These are phyloP conservation scores for Gymnothorax reevesii DNA, from an alignment of 2,797 vertebrate species.

Conservation along the genomic window DNA sequence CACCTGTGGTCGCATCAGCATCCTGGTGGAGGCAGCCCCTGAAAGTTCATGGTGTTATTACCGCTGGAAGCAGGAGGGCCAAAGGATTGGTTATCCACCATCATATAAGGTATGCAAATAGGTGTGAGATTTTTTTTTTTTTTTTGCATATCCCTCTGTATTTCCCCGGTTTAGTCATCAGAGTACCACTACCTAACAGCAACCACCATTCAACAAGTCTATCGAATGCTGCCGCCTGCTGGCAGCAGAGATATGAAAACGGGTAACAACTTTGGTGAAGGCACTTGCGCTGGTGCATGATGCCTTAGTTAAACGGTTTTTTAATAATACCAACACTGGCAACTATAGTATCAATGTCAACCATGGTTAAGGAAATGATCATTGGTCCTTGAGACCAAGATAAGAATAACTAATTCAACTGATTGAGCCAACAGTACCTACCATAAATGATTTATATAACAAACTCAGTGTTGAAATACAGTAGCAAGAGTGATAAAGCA, in stretches of 20 bases:
- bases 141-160: neutral
- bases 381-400: too few species aligned
- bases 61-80: neutral
- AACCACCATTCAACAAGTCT: neutral
- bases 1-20: neutral
- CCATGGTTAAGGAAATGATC: too few species aligned
- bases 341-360: too few species aligned
- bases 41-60: neutral
- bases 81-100: neutral
- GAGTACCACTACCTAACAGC: neutral
- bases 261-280: neutral
- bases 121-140: neutral
- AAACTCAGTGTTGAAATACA: too few species aligned
- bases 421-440: too few species aligned
- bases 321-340: neutral
- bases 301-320: neutral
- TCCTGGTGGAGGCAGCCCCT: neutral
- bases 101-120: neutral
- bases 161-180: neutral
- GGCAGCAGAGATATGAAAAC: neutral
- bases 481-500: too few species aligned
- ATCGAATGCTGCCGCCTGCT: slow-evolving; percentile 8
- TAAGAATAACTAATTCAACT: too few species aligned
- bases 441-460: too few species aligned
- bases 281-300: neutral